Evolutionary conservation across 2,113 vertebrate species (phyloP), one percentile per base, ranked within the genome.

Genomic region (Oryzias celebensis): DNA sequence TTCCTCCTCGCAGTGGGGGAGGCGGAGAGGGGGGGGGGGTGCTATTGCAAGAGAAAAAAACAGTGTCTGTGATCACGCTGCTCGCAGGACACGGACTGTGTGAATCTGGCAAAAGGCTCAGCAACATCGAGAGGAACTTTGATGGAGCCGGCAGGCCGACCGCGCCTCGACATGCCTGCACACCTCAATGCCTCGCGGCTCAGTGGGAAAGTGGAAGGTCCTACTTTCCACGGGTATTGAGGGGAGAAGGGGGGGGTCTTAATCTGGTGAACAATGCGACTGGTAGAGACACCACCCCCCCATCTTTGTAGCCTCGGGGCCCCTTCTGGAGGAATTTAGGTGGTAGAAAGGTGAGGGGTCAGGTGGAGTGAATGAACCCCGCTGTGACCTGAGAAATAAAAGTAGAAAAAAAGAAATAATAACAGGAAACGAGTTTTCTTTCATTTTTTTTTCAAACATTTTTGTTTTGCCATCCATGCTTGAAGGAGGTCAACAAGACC

Each of bases 241-340:
- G 5, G 14, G 45, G 43, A 22, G 63, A 48, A 52, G 22, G 14
- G 20, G 31, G 28, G 44, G 47, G 54, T 4, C 69, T 62, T 87
- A 88, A 86, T 87, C 83, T 85, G 69, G 64, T 71, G 66, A 81
- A 87, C 84, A 89, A 88, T 90, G 83, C 78, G 88, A 88, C 80
- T 79, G 87, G 77, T 86, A 78, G 76, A 47, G 20, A 20, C 20
- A 20, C 20, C 14, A 47, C 43, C 28, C 65, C 62, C 70, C 8
- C 65, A 42, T 57, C 50, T 41, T 62, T 15, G 23, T 59, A 16
- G 23, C 62, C 59, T 48, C 56, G 70, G 63, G 80, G 84, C 78
- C 86, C 83, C 73, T 66, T 61, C 53, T 47, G 71, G 73, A 73
- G 75, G 58, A 14, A 28, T 81, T 81, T 74, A 75, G 61, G 68